These are phyloP conservation scores for Oreochromis niloticus DNA, from an alignment of 2,113 vertebrate genomes.

Conservation along the genomic window DNA sequence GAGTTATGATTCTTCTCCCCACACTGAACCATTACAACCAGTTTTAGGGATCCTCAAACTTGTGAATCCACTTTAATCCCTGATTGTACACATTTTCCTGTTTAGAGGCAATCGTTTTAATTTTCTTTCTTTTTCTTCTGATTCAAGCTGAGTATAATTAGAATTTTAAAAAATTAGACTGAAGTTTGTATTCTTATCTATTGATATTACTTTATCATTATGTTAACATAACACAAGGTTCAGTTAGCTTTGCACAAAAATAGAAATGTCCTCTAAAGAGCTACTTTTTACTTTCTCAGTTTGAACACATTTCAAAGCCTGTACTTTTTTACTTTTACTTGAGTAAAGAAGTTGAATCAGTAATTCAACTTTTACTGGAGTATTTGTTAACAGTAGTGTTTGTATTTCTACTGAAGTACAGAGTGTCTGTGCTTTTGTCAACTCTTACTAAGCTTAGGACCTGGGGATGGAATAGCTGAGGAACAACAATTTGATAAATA, in stretches of 20 bases:
- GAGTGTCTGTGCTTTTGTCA: background rate
- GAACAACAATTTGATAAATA: rapidly evolving
- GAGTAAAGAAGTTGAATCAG: background rate
- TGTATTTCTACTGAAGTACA: background rate
- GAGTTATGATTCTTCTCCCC: too few species aligned
- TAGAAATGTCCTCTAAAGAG: background rate
- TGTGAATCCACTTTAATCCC: too few species aligned
- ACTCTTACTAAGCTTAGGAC: background rate
- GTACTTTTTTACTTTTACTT: background rate
- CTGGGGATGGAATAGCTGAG: background rate
- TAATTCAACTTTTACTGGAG: background rate
- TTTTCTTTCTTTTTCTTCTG: too few species aligned
- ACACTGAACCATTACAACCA: too few species aligned
- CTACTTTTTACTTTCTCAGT: background rate
- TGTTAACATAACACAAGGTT: background rate
- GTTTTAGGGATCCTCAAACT: too few species aligned
- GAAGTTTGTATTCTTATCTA: too few species aligned
- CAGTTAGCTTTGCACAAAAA: background rate
- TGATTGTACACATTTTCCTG: too few species aligned
- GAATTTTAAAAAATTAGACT: too few species aligned
- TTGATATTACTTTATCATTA: background rate
- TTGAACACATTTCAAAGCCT: too few species aligned
- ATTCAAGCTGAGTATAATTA: too few species aligned
- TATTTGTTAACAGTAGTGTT: background rate
- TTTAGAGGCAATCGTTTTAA: too few species aligned